Evolutionary conservation across 2,797 vertebrate genomes (phyloP).

Genomic region (Sebastes trivittatus): DNA sequence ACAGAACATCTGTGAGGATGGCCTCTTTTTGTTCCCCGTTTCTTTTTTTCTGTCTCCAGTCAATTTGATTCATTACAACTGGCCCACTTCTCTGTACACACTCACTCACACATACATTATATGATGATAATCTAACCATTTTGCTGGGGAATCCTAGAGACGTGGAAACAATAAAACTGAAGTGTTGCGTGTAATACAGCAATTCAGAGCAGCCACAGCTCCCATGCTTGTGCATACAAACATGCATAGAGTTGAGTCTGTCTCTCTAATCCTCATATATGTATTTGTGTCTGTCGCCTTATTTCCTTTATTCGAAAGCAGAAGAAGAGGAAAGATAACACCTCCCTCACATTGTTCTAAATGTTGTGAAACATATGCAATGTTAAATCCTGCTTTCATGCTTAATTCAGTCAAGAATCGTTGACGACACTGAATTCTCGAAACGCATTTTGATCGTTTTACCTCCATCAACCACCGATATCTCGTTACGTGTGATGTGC

Average conservation of each 20-base stretch:
- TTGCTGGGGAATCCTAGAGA: slow-evolving; percentile 11
- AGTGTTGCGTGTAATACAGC: slow-evolving; percentile 17
- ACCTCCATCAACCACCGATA: background rate
- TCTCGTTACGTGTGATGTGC: background rate
- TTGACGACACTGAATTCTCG: background rate
- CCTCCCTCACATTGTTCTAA: slow-evolving; percentile 3
- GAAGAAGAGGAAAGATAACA: slow-evolving; percentile 11
- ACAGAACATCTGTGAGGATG: slow-evolving; percentile 39
- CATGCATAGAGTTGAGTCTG: background rate
- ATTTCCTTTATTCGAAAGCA: background rate
- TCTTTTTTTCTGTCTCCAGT: slow-evolving; percentile 45
- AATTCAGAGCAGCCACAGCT: background rate
- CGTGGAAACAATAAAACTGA: slow-evolving; percentile 24
- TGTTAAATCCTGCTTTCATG: slow-evolving; percentile 9
- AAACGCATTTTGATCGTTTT: background rate
- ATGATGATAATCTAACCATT: slow-evolving; percentile 44
- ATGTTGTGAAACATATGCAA: background rate
- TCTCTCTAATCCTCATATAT: slow-evolving; percentile 32
- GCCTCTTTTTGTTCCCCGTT: slow-evolving; percentile 22
- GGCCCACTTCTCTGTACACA: slow-evolving; percentile 49
- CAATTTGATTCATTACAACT: slow-evolving; percentile 57
- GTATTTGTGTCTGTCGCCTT: slow-evolving; percentile 12
- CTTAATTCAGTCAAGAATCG: background rate
- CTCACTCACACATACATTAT: background rate
- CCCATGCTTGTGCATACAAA: background rate